These are phyloP conservation scores for Craterocephalus amniculus DNA, from an alignment of 2,797 vertebrate genomes.

Conservation along the genomic window DNA sequence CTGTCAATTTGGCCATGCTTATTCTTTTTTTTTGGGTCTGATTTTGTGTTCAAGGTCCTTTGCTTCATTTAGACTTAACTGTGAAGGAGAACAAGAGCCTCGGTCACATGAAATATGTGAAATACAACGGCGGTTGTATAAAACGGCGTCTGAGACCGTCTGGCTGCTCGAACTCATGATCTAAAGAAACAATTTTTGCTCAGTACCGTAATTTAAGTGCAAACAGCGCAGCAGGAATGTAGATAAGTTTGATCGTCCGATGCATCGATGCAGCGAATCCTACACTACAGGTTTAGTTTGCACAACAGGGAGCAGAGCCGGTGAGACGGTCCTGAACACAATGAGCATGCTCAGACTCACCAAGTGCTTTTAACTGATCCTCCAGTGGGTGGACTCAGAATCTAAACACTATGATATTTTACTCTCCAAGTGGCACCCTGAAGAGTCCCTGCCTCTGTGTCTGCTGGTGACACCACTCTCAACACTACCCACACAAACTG, in stretches of 20 bases:
- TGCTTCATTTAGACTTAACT: no score
- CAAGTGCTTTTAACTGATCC: constrained; percentile 40
- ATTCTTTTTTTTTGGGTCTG: no score
- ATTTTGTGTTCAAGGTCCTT: no score
- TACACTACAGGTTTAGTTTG: neutral
- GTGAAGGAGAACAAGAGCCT: neutral
- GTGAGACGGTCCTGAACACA: neutral
- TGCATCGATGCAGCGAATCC: no score
- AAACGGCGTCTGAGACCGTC: no score
- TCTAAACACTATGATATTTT: constrained; percentile 61
- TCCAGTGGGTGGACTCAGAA: constrained; percentile 57
- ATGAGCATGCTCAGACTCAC: constrained; percentile 15
- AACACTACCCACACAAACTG: constrained; percentile 66
- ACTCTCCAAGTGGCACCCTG: constrained; percentile 63
- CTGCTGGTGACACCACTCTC: constrained; percentile 63
- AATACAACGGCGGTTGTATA: neutral
- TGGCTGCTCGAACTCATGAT: no score
- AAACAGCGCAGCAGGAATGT: no score
- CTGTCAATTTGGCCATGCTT: no score
- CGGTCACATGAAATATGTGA: neutral
- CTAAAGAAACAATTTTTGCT: no score
- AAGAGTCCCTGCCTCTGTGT: constrained; percentile 65
- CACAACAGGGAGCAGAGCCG: constrained; percentile 1
- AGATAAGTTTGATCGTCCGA: no score
- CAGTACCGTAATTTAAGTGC: no score